Percentiles rank a stretch among this genome's conserved stretches.
These are phyloP conservation scores for Argya squamiceps DNA, from an alignment of 2,797 vertebrate species.

Conservation along the genomic window DNA sequence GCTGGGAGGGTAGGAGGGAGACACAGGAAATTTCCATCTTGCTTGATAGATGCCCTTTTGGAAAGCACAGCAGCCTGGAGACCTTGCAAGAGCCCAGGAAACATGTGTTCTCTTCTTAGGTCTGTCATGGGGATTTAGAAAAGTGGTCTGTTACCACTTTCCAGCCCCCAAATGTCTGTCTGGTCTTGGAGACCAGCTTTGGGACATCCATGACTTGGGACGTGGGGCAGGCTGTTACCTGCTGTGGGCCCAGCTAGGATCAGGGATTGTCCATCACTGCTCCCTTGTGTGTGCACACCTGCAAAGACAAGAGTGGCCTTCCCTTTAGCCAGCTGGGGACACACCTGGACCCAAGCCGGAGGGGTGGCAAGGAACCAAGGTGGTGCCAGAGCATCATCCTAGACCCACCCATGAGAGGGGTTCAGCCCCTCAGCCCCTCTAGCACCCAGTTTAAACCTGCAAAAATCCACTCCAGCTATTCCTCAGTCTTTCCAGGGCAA, in stretches of 20 bases:
- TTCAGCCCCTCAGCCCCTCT: background rate
- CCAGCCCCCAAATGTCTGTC: background rate
- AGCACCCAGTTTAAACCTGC: accelerated
- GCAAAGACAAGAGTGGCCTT: background rate
- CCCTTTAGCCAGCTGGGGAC: background rate
- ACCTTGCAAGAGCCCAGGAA: background rate
- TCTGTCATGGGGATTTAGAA: background rate
- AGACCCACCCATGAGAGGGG: background rate
- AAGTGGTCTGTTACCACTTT: background rate
- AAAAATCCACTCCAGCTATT: background rate
- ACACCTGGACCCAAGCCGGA: background rate
- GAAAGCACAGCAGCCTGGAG: background rate
- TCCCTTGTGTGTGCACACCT: background rate
- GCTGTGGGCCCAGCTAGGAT: background rate
- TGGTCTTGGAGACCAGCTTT: background rate
- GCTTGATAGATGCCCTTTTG: background rate
- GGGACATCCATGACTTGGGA: background rate
- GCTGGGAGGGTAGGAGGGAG: background rate
- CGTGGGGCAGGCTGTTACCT: background rate
- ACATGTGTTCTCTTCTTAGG: background rate
- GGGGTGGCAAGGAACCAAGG: background rate
- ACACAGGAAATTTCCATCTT: background rate
- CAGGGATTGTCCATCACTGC: background rate
- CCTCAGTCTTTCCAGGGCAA: background rate
- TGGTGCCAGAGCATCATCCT: background rate